Conservation (phyloP, 2,888 invertebrate genomes). For the Abrostola tripartita region DNA sequence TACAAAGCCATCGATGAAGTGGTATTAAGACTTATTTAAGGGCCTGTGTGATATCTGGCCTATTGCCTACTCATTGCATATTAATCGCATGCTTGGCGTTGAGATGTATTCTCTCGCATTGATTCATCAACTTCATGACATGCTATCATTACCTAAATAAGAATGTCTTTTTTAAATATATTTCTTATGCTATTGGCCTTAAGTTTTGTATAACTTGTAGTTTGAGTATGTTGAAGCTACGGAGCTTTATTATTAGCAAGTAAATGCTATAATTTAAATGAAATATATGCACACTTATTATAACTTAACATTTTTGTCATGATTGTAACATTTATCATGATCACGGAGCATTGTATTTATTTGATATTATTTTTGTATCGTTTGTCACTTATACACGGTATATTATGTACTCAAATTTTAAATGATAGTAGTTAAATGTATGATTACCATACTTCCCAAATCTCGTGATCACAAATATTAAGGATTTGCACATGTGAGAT, state of each 20-base stretch:
- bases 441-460: conserved; percentile 26
- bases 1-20: conserved; percentile 12
- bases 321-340: conserved; percentile 18
- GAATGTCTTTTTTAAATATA: neutral
- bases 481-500: conserved; percentile 42
- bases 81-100: neutral
- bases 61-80: neutral
- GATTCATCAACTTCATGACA: neutral
- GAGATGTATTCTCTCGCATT: neutral
- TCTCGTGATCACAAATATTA: conserved; percentile 20
- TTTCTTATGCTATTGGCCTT: neutral
- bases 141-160: conserved; percentile 1
- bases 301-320: conserved; percentile 10
- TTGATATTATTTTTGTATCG: conserved; percentile 20
- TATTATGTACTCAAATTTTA: conserved; percentile 25
- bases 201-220: conserved; percentile 8
- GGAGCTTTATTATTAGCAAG: conserved; percentile 17
- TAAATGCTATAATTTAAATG: conserved; percentile 57
- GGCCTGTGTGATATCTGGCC: neutral
- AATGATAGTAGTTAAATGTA: conserved; percentile 28
- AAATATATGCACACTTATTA: conserved; percentile 26
- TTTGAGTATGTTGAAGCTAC: conserved; percentile 32
- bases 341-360: conserved; percentile 23
- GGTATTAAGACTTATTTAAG: neutral
- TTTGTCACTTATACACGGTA: conserved; percentile 20